Conservation (phyloP, 1,140 invertebrate genomes). For the Meloidogyne chitwoodi region DNA sequence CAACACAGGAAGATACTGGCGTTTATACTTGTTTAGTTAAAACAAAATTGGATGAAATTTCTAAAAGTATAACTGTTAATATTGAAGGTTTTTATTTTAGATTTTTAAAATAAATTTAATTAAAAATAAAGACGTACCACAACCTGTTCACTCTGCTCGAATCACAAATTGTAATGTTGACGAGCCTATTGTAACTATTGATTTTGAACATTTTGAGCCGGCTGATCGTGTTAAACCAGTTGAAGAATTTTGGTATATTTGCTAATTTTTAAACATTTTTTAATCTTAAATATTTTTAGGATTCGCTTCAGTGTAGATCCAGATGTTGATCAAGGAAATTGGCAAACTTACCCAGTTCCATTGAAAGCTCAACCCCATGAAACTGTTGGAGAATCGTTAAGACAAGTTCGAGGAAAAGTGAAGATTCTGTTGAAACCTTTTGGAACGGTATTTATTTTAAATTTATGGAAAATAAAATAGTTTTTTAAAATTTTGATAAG, state of each 20-base stretch:
- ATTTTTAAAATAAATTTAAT: neutral
- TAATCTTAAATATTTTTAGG: constrained; percentile 24
- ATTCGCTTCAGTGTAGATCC: constrained; percentile 55
- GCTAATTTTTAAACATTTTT: neutral
- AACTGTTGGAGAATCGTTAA: constrained; percentile 34
- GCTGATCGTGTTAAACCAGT: constrained; percentile 64
- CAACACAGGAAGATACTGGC: constrained; percentile 87
- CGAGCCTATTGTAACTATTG: constrained; percentile 68
- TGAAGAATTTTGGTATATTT: constrained; percentile 54
- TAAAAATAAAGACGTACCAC: constrained; percentile 74
- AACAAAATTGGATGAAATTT: constrained; percentile 79
- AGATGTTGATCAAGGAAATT: constrained; percentile 45
- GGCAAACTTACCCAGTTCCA: constrained; percentile 54
- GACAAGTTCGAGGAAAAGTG: constrained; percentile 34
- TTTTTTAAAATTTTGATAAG: neutral
- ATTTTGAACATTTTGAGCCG: constrained; percentile 83
- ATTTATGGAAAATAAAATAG: neutral
- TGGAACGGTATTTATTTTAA: constrained; percentile 38
- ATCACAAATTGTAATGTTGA: constrained; percentile 68
- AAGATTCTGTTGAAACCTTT: constrained; percentile 54
- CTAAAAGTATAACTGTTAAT: constrained; percentile 78
- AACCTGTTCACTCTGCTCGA: constrained; percentile 71
- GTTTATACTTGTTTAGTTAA: constrained; percentile 87
- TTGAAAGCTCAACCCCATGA: constrained; percentile 48
- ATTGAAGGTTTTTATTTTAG: constrained; percentile 72